Conservation (phyloP, 1,140 invertebrate species). For the Formica exsecta region DNA sequence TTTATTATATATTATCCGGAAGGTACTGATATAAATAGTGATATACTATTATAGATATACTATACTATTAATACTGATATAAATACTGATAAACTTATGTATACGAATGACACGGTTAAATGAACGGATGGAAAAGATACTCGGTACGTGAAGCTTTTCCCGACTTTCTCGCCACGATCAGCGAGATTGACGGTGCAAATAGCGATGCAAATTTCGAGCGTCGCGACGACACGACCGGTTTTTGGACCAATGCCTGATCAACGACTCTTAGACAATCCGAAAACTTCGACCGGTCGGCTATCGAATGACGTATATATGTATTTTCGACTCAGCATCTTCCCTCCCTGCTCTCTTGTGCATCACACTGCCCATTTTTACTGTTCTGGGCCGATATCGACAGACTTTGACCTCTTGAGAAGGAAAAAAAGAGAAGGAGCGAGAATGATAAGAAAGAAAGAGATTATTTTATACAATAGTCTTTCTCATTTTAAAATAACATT, state of each 20-base stretch:
- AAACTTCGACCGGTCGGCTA: constrained; percentile 74
- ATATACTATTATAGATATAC: no score
- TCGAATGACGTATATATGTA: constrained; percentile 79
- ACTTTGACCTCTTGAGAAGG: constrained; percentile 60
- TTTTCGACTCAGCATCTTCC: constrained; percentile 77
- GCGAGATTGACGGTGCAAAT: constrained; percentile 34
- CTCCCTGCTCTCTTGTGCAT: constrained; percentile 2
- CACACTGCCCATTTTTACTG: constrained; percentile 5
- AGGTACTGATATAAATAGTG: no score
- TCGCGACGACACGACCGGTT: constrained; percentile 62
- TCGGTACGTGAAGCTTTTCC: no score
- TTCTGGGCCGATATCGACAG: constrained; percentile 59
- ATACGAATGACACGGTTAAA: no score
- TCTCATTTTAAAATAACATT: neutral
- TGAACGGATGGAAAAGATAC: neutral
- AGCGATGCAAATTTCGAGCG: constrained; percentile 32
- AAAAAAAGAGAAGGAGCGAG: neutral
- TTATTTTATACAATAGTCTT: neutral
- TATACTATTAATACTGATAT: no score
- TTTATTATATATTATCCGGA: neutral
- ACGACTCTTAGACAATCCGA: constrained; percentile 80
- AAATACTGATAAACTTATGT: no score
- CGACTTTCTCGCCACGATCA: constrained; percentile 3
- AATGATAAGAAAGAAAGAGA: neutral
- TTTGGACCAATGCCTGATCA: constrained; percentile 82